These are phyloP conservation scores for Sabellastarte sp. DNA, from an alignment of 2,888 invertebrate species.

Conservation along the genomic window DNA sequence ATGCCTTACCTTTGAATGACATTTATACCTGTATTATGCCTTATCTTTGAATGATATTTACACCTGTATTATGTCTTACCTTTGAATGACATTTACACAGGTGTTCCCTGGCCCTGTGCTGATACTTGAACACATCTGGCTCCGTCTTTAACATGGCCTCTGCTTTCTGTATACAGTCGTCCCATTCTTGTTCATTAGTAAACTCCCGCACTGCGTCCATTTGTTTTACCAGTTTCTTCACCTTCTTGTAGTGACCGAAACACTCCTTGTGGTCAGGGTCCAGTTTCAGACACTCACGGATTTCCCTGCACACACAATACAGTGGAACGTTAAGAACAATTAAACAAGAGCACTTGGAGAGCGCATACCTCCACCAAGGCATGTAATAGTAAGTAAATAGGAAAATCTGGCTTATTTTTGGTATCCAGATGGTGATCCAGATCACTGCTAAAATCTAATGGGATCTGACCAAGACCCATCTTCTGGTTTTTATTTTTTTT, in stretches of 20 bases:
- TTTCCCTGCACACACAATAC: conserved; percentile 66
- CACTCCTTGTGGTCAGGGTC: conserved; percentile 98
- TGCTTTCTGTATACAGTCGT: conserved; percentile 64
- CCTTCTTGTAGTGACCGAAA: conserved; percentile 91
- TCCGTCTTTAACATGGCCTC: conserved; percentile 69
- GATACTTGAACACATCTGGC: conserved; percentile 64
- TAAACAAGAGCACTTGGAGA: no score
- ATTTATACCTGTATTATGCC: conserved; percentile 83
- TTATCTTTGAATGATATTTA: no score
- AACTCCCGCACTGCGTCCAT: conserved; percentile 59
- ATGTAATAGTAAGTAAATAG: no score
- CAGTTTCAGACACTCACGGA: conserved; percentile 92
- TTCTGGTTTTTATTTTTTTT: no score
- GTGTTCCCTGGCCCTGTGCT: conserved; percentile 69
- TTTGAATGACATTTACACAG: conserved; percentile 74
- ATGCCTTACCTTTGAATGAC: conserved; percentile 63
- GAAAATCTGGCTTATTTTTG: no score
- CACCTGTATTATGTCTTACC: no score
- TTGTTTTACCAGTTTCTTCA: conserved; percentile 87
- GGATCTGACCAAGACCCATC: no score
- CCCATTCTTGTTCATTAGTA: conserved; percentile 47
- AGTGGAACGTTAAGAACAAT: background rate
- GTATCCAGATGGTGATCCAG: no score
- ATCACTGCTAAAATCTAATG: no score
- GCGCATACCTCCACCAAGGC: no score